These are phyloP conservation scores for Mus minutoides DNA, from an alignment of 2,797 vertebrate species.

Conservation along the genomic window DNA sequence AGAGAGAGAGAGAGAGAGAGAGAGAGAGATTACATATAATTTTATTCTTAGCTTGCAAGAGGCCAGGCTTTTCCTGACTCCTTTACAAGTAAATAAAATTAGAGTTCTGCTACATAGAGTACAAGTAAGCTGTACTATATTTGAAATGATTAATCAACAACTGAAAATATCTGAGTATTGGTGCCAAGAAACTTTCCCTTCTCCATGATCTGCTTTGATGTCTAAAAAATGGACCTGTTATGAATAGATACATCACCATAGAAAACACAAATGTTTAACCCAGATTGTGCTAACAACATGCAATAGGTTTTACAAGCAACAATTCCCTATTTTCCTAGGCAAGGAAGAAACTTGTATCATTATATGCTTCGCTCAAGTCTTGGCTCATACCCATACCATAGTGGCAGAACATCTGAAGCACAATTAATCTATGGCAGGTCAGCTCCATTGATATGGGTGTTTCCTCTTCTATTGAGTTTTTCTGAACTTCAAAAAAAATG, in stretches of 20 bases:
- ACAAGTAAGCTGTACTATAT: background rate
- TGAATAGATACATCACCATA: background rate
- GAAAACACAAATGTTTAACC: background rate
- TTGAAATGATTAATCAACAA: constrained; percentile 40
- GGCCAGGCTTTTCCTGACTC: background rate
- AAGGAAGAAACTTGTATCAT: constrained; percentile 1
- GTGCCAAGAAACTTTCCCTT: background rate
- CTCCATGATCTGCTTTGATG: background rate
- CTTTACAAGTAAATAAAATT: constrained; percentile 41
- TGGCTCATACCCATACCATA: background rate
- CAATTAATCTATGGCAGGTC: background rate
- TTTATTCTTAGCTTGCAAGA: background rate
- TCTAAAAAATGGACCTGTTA: constrained; percentile 30
- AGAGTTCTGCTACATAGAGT: constrained; percentile 11
- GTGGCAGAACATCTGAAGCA: background rate
- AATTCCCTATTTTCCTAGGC: background rate
- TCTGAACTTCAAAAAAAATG: background rate
- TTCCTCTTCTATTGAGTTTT: constrained; percentile 11
- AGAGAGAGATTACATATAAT: too few species aligned
- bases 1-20: too few species aligned
- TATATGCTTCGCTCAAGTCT: background rate
- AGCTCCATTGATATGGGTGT: background rate
- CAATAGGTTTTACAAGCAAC: background rate
- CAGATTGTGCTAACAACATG: constrained; percentile 5
- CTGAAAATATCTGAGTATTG: background rate